Conservation (phyloP, 2,888 invertebrate species). For the Acanthoscelides obtectus region DNA sequence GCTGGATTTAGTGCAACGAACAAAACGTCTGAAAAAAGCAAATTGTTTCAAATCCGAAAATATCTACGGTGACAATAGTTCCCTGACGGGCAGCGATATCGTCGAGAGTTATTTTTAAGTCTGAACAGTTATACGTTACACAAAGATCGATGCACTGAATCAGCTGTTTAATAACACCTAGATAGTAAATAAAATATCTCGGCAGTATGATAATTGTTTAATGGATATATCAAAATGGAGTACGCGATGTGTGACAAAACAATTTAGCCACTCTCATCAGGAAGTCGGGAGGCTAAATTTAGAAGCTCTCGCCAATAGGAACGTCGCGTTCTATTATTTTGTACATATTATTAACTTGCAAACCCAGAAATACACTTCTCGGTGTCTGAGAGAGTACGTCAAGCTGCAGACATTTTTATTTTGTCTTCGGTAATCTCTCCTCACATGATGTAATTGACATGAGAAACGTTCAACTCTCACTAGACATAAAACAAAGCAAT, state of each 20-base stretch:
- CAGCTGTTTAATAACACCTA: not conserved
- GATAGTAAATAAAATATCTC: not conserved
- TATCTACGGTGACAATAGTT: not conserved
- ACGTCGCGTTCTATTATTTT: not conserved
- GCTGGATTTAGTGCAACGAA: not conserved
- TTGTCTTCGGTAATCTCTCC: too few species aligned
- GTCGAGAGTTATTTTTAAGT: not conserved
- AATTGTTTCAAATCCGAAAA: not conserved
- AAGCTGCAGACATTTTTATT: not conserved
- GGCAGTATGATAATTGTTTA: not conserved
- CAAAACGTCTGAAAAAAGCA: not conserved
- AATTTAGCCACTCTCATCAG: not conserved
- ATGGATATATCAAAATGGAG: not conserved
- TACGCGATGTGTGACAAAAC: not conserved
- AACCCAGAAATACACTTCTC: not conserved
- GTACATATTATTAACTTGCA: not conserved
- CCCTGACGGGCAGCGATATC: not conserved
- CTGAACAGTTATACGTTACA: not conserved
- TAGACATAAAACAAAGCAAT: too few species aligned
- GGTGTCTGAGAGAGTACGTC: not conserved
- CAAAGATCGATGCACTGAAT: not conserved
- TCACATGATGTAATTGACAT: too few species aligned
- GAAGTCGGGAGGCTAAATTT: not conserved
- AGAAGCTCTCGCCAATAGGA: not conserved
- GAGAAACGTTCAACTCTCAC: too few species aligned